Evolutionary conservation across 2,113 vertebrate species (phyloP).

Genomic region (Neodon shergylaensis): DNA sequence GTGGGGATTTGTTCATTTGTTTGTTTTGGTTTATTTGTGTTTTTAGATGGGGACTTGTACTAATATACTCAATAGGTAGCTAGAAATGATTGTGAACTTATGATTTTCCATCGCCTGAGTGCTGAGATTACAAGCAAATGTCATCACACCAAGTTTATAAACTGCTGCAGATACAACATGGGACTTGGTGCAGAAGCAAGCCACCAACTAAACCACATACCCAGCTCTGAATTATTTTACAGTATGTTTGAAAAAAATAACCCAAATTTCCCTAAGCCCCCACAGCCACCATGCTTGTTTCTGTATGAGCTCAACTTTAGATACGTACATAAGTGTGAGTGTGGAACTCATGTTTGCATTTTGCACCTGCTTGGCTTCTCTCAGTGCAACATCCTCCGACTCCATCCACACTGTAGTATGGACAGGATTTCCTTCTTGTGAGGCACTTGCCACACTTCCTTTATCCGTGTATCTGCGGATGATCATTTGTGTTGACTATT

Average conservation of each 20-base stretch:
- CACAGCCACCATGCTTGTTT: neutral
- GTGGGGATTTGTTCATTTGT: neutral
- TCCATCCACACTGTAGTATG: neutral
- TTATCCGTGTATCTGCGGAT: neutral
- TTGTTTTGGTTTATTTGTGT: neutral
- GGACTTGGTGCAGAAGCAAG: neutral
- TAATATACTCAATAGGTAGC: neutral
- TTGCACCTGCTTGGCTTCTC: neutral
- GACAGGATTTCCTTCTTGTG: constrained; percentile 11
- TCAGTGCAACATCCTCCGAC: neutral
- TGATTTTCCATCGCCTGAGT: neutral
- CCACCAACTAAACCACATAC: neutral
- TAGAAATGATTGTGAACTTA: neutral
- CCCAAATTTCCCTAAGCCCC: neutral
- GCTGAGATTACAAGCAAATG: neutral
- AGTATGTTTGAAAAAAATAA: neutral
- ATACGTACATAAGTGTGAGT: neutral
- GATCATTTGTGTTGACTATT: neutral
- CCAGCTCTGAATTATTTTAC: neutral
- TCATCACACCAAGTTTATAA: neutral
- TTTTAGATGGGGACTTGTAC: neutral
- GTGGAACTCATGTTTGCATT: neutral
- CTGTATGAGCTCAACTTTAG: neutral
- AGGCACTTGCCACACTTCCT: neutral
- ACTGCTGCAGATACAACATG: neutral